Evolutionary conservation across 2,797 vertebrate genomes (phyloP).

Genomic region (Sebastes minor): DNA sequence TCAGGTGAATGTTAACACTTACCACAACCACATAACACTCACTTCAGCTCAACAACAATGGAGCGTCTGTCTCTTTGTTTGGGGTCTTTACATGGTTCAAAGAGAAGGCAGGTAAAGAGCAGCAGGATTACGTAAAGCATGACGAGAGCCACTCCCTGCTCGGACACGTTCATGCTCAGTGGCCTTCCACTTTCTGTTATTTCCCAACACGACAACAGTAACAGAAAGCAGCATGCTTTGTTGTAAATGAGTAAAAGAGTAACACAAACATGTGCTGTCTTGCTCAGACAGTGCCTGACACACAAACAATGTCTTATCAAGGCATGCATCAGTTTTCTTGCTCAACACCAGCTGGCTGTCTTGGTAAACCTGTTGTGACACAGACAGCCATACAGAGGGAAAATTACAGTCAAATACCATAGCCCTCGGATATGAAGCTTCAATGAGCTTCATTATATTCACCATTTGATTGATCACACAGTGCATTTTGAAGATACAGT

Average conservation of each 20-base stretch:
- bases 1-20: constrained; percentile 50
- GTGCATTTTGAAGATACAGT: neutral
- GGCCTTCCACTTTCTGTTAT: neutral
- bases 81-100: constrained; percentile 29
- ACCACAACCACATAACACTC: constrained; percentile 8
- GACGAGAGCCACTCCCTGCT: constrained; percentile 35
- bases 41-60: constrained; percentile 38
- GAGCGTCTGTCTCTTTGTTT: constrained; percentile 40
- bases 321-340: constrained; percentile 30
- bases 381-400: constrained; percentile 16
- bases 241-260: neutral
- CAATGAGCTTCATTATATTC: constrained; percentile 9
- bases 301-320: constrained; percentile 34
- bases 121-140: neutral
- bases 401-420: constrained; percentile 53
- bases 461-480: neutral
- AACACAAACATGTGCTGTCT: constrained; percentile 34
- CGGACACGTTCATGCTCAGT: neutral
- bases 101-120: constrained; percentile 29
- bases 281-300: neutral
- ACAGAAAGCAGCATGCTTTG: neutral
- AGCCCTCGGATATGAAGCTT: constrained; percentile 32
- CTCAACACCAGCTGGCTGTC: constrained; percentile 42
- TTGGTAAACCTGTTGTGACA: constrained; percentile 61
- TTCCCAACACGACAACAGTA: neutral